phyloP scores from a whole-genome alignment of 2,888 invertebrate genomes.

The Ametastegia equiseti region DNA sequence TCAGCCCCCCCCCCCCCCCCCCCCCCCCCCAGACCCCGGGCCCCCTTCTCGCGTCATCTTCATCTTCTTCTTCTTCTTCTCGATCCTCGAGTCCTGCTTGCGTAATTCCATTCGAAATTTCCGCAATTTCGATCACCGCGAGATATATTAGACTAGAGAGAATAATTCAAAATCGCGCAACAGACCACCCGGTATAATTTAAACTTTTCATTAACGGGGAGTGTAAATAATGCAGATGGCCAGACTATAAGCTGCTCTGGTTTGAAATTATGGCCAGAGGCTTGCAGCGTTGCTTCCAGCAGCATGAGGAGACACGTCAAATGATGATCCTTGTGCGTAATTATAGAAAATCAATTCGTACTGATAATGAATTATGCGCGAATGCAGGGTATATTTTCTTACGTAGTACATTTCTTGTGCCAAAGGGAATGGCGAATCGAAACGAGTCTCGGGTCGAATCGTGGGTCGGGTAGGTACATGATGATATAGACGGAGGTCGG shows the following conservation, averaged over 20 bases:
- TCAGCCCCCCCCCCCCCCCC: not conserved
- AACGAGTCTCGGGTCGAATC: not conserved
- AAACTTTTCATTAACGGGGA: constrained; percentile 22
- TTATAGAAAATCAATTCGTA: constrained; percentile 41
- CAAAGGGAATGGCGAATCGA: constrained; percentile 30
- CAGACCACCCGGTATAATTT: constrained; percentile 34
- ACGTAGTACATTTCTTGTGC: not conserved
- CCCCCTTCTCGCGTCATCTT: too few species aligned
- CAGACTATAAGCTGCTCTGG: constrained; percentile 16
- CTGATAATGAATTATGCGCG: constrained; percentile 43
- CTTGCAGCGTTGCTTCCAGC: too few species aligned
- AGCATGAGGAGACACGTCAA: too few species aligned
- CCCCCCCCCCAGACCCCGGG: too few species aligned
- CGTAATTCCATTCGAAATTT: not conserved
- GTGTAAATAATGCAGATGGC: constrained; percentile 44
- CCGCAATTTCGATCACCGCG: not conserved
- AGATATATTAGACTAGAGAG: not conserved
- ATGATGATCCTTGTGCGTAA: too few species aligned
- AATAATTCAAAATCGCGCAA: not conserved
- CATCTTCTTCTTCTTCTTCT: too few species aligned
- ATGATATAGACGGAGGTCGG: not conserved
- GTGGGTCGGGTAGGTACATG: too few species aligned
- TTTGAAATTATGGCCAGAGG: not conserved
- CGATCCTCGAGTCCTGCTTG: not conserved
- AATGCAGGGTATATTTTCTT: too few species aligned